Evolutionary conservation across 2,113 vertebrate genomes (phyloP), one percentile per base, ranked within the genome.

Genomic region (Nycticebus coucang): DNA sequence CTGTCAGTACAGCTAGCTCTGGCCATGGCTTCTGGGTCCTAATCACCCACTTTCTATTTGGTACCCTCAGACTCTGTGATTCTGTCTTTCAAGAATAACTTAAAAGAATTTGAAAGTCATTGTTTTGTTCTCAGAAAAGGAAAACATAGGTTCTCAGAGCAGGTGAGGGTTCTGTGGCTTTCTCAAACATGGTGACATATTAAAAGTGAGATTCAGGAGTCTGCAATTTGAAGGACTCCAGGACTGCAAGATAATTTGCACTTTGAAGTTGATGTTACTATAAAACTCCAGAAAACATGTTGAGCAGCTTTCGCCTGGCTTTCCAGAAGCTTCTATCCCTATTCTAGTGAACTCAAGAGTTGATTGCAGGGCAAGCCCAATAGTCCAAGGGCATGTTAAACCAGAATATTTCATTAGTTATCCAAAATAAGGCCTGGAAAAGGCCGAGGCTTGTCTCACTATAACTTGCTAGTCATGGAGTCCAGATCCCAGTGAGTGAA

Each of bases 11-110:
- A 74, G 74, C 62, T 2, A 9, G 41, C 50, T 82, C 30, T 9
- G 79, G 88, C 41, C 69, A 28, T 57, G 59, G 78, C 71, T 86
- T 95, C 96, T 84, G 88, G 92, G 91, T 96, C 88, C 94, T 91
- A 89, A 94, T 22, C 64, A 82, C 91, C 88, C 53, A 19, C 81
- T 95, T 96, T 94, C 68, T 92, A 6, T 88, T 77, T 68, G 68
- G 28, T 1, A 12, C 24, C 13, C 69, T 75, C 33, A 50, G 92
- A 93, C 71, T 89, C 50, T 93, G 19, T 10, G 28, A 83, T 64
- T 86, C 28, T 55, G 41, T 84, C 60, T 93, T 88, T 77, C 64
- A 94, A 92, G 95, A 78, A 66, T 8, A 91, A 35, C 21, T 57
- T 79, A 68, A 95, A 92, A 91, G 28, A 69, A 71, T 77, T 71